Conservation (phyloP, 2,888 invertebrate genomes). For the Osedax frankpressi region DNA sequence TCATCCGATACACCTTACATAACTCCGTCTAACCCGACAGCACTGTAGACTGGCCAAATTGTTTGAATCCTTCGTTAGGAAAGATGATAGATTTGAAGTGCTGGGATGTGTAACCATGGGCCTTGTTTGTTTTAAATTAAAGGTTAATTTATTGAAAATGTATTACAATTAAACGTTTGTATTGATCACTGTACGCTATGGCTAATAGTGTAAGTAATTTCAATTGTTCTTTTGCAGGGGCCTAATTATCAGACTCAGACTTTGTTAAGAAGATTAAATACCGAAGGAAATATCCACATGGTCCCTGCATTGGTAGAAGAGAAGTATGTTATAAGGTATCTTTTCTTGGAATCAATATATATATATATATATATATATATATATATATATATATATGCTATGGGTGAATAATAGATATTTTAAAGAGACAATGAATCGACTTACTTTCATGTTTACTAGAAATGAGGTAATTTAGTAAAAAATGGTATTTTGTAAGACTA, state of each 20-base stretch:
- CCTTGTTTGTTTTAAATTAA: slow-evolving; percentile 76
- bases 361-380: neutral
- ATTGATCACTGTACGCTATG: too few species aligned
- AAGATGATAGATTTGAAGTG: slow-evolving; percentile 75
- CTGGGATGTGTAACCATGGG: slow-evolving; percentile 76
- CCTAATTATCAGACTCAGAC: slow-evolving; percentile 72
- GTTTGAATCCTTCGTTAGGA: slow-evolving; percentile 67
- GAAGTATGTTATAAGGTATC: slow-evolving; percentile 49
- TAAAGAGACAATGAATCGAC: too few species aligned
- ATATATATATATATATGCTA: neutral
- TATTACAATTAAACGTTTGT: too few species aligned
- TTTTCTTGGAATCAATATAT: neutral
- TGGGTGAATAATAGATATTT: too few species aligned
- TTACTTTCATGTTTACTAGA: too few species aligned
- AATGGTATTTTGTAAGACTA: too few species aligned
- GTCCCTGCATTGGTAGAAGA: slow-evolving; percentile 82
- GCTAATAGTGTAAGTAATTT: too few species aligned
- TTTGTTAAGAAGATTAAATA: slow-evolving; percentile 77
- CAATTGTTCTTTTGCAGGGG: too few species aligned
- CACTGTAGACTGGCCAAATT: slow-evolving; percentile 78
- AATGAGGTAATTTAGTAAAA: too few species aligned
- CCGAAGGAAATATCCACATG: slow-evolving; percentile 89
- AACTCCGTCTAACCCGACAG: too few species aligned
- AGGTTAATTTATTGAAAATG: slow-evolving; percentile 54
- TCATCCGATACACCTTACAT: too few species aligned